Evolutionary conservation across 64 coral and sea anemone genomes (phyloP).

Genomic region (Montipora capricornis): DNA sequence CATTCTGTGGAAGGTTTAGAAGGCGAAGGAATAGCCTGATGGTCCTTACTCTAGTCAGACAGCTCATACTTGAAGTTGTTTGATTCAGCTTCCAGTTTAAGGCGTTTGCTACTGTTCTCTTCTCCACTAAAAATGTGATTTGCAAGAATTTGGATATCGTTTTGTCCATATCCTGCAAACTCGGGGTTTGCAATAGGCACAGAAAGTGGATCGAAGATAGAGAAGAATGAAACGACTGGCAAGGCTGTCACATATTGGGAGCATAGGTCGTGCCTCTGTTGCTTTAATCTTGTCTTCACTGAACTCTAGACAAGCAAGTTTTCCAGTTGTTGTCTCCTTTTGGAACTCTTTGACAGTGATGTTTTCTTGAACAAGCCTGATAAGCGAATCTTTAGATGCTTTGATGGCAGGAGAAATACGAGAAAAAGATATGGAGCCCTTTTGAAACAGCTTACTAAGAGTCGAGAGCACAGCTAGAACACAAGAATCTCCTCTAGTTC

Average conservation of each 20-base stretch:
- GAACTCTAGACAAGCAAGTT: slow-evolving; percentile 67
- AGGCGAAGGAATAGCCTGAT: slow-evolving; percentile 73
- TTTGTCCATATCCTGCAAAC: slow-evolving; percentile 70
- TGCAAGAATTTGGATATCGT: slow-evolving; percentile 56
- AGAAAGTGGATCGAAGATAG: slow-evolving; percentile 54
- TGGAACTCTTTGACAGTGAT: slow-evolving; percentile 68
- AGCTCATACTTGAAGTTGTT: slow-evolving; percentile 71
- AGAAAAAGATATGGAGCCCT: slow-evolving; percentile 44
- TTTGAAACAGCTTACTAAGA: slow-evolving; percentile 41
- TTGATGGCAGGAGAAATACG: slow-evolving; percentile 42
- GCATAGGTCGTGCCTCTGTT: slow-evolving; percentile 70
- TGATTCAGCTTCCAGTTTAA: slow-evolving; percentile 52
- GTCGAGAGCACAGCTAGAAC: slow-evolving; percentile 27
- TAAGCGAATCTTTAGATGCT: slow-evolving; percentile 61
- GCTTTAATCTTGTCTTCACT: slow-evolving; percentile 55
- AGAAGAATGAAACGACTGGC: slow-evolving; percentile 62
- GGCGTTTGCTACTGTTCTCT: slow-evolving; percentile 64
- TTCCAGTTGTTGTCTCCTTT: slow-evolving; percentile 68
- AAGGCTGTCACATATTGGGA: slow-evolving; percentile 68
- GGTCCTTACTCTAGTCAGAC: slow-evolving; percentile 64
- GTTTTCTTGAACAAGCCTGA: slow-evolving; percentile 55
- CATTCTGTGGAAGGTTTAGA: slow-evolving; percentile 74
- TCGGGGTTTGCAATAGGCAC: slow-evolving; percentile 54
- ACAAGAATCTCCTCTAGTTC: slow-evolving; percentile 48
- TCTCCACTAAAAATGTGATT: slow-evolving; percentile 73